Evolutionary conservation across 2,113 vertebrate genomes (phyloP), one percentile per base, ranked within the genome.

Genomic region (Poicephalus meyeri): DNA sequence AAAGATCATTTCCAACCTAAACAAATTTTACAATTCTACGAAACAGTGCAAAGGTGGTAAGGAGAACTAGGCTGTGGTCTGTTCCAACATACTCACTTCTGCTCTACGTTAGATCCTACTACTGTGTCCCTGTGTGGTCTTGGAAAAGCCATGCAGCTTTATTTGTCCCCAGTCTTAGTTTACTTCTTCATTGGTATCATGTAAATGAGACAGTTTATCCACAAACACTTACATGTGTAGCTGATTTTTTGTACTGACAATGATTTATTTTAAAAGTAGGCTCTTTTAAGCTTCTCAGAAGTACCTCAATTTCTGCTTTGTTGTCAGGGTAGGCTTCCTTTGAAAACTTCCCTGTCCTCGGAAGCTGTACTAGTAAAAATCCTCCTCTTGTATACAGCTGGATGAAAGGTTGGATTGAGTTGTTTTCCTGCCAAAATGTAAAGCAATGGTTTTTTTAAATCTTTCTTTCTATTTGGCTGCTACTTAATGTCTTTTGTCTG

Each of bases 401-500:
- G 42, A 64, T 88, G 60, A 95, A 93, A 89, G 52, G 55, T 49
- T 86, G 39, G 72, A 94, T 80, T 83, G 81, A 96, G 61, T 89
- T 77, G 87, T 93, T 85, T 95, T 96, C 68, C 84, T 97, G 95
- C 28, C 47, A 90, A 94, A 81, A 19, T 90, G 33, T 82, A 73
- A 94, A 92, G 50, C 78, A n/a, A 39, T 93, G 93, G 95, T 95
- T 80, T 69, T 82, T 91, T 81, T 58, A 94, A 72, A 94, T 77
- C 61, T 84, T 94, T 92, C 86, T 91, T 96, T 93, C 66, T 52
- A 58, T 97, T 95, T 88, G 86, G 41, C 68, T 44, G 5, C 80
- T 96, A n/a, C 72, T 97, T 94, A 46, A 60, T 89, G 77, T 85
- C 84, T 97, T 97, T 93, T 93, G 41, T 97, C 95, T 95, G 52